Base-by-base conservation (phyloP, 2,113 vertebrate species). In the Ornithorhynchus anatinus region DNA sequence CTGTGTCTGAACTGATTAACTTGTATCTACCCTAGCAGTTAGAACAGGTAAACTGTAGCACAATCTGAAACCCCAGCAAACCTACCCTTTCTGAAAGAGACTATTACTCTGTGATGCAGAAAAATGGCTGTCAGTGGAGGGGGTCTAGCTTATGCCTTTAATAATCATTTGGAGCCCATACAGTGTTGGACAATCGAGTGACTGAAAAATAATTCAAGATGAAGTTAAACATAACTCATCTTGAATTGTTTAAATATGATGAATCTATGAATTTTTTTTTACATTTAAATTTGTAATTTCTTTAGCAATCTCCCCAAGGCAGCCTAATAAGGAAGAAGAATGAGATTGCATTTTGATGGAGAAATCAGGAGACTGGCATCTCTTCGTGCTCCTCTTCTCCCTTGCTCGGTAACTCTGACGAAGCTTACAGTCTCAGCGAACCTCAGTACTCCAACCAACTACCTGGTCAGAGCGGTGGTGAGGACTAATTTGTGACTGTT, bases 171-270 rank as follows among this genome's bases (percentile, higher is more conserved):
- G 64, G 45, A 63, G 27, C 39, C 54, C 67, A 32, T 19, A 60
- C 11, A 52, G 22, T 44, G 77, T 80, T 58, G 44, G 11, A 29
- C 5, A 68, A 68, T n/a, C 27, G 37, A 27, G 42, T 72, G 23
- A 62, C 31, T 85, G 69, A 60, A 38, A n/a, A n/a, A 56, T 25
- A 66, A 29, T 60, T 69, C 45, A 52, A 73, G 70, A 6, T 60
- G 31, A 62, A 69, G 42, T 59, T 47, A 65, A 20, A 56, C 15
- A 19, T 16, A 10, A 53, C 60, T 42, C 27, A 14, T 7, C 59
- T 7, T 12, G 25, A 50, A 12, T 38, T 71, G 13, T 70, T 72
- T 51, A 64, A 58, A 5, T 29, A 23, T 29, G 38, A 83, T 42
- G 13, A 70, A 70, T 64, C 11, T 75, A 22, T n/a, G n/a, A n/a